Percentiles rank a stretch among this genome's conserved stretches.
phyloP scores from a whole-genome alignment of 1,140 invertebrate species.

The Drosophila busckii region DNA sequence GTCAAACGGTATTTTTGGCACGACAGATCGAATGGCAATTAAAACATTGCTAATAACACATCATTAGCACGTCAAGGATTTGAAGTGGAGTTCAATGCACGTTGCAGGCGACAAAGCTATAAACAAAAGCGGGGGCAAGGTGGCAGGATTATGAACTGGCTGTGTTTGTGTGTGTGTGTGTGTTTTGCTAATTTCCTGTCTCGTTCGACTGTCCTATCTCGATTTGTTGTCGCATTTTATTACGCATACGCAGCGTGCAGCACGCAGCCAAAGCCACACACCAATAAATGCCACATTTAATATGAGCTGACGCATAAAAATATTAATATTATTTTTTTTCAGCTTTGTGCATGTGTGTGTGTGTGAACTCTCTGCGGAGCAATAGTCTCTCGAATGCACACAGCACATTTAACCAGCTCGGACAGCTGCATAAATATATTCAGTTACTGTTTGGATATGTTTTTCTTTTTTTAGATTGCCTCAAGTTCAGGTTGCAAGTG shows the following conservation, averaged over 20 bases:
- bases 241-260: constrained; percentile 62
- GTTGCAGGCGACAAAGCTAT: constrained; percentile 18
- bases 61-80: constrained; percentile 32
- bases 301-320: constrained; percentile 72
- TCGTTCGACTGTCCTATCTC: constrained; percentile 64
- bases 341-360: constrained; percentile 42
- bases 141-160: constrained; percentile 11
- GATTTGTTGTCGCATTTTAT: constrained; percentile 62
- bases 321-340: constrained; percentile 65
- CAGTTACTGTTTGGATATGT: constrained; percentile 20
- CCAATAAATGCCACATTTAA: constrained; percentile 71
- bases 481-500: constrained; percentile 47
- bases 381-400: constrained; percentile 31
- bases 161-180: not conserved
- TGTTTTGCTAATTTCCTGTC: constrained; percentile 61
- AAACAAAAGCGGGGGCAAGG: not conserved
- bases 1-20: constrained; percentile 18
- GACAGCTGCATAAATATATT: constrained; percentile 51
- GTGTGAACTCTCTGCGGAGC: constrained; percentile 32
- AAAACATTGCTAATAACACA: constrained; percentile 46
- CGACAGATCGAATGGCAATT: constrained; percentile 69
- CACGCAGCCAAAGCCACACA: constrained; percentile 9
- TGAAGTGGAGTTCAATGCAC: constrained; percentile 38
- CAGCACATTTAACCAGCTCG: constrained; percentile 35
- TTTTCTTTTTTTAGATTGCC: constrained; percentile 18